These are phyloP conservation scores for Orchestes rusci DNA, from an alignment of 2,888 invertebrate species.

Conservation along the genomic window DNA sequence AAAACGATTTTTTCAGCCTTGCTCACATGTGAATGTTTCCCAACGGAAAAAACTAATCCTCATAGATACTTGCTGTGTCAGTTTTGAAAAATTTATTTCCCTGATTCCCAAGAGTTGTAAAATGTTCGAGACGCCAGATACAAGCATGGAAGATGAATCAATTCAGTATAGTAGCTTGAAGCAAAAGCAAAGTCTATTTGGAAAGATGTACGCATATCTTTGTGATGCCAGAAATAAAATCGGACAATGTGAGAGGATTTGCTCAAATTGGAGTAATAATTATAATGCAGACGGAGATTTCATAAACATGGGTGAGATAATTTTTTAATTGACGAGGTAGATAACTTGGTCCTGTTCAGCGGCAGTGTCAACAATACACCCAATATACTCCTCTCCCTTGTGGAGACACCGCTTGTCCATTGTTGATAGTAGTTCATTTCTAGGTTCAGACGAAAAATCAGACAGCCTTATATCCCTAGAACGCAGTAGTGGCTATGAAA, in stretches of 20 bases:
- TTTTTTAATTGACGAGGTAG: too few relatives aligned
- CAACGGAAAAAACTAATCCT: slow-evolving; percentile 64
- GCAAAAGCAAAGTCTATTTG: slow-evolving; percentile 60
- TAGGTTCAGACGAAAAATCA: slow-evolving; percentile 31
- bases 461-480: slow-evolving; percentile 64
- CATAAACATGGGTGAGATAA: too few relatives aligned
- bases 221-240: slow-evolving; percentile 78
- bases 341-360: too few relatives aligned
- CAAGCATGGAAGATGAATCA: slow-evolving; percentile 29
- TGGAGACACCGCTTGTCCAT: too few relatives aligned
- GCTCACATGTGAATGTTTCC: slow-evolving; percentile 44
- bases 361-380: too few relatives aligned
- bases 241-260: slow-evolving; percentile 64
- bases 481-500: slow-evolving; percentile 74
- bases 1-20: too few relatives aligned
- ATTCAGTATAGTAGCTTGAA: slow-evolving; percentile 50
- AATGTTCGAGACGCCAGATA: slow-evolving; percentile 28
- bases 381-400: too few relatives aligned
- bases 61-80: slow-evolving; percentile 65
- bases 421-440: too few relatives aligned
- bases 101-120: slow-evolving; percentile 62
- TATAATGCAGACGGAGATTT: slow-evolving; percentile 59
- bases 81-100: slow-evolving; percentile 68
- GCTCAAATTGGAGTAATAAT: slow-evolving; percentile 68
- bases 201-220: slow-evolving; percentile 80